phyloP scores from a whole-genome alignment of 2,888 invertebrate genomes.

The Gryllus longicercus region DNA sequence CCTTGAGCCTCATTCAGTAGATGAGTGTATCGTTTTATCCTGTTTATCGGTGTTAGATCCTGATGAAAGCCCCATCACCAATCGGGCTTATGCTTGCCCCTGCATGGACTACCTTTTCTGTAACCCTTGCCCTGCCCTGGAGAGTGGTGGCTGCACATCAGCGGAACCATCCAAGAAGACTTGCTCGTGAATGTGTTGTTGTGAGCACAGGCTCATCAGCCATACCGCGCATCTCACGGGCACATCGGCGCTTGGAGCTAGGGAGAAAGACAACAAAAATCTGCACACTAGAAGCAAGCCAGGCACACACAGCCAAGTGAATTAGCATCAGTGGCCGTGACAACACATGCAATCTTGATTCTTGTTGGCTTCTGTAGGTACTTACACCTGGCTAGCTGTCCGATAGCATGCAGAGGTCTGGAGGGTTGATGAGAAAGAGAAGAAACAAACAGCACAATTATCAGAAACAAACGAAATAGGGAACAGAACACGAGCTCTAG shows the following conservation, averaged over 20 bases:
- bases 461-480: background rate
- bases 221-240: background rate
- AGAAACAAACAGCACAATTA: constrained; percentile 33
- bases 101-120: no score
- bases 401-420: constrained; percentile 83
- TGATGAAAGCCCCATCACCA: background rate
- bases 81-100: no score
- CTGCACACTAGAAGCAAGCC: background rate
- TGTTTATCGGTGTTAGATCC: background rate
- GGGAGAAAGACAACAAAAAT: background rate
- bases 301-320: background rate
- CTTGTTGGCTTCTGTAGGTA: constrained; percentile 47
- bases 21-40: background rate
- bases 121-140: background rate
- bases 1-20: no score
- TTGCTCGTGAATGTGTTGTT: constrained; percentile 5
- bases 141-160: background rate
- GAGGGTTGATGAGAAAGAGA: constrained; percentile 32
- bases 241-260: constrained; percentile 17
- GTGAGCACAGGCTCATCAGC: background rate
- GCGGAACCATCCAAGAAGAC: background rate
- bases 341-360: background rate
- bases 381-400: constrained; percentile 87
- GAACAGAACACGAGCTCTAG: background rate
- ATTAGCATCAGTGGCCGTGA: background rate